A percentile compares a stretch with the other conserved stretches of the same genome.
These are phyloP conservation scores for Ophraella communa DNA, from an alignment of 2,888 invertebrate species.

Conservation along the genomic window DNA sequence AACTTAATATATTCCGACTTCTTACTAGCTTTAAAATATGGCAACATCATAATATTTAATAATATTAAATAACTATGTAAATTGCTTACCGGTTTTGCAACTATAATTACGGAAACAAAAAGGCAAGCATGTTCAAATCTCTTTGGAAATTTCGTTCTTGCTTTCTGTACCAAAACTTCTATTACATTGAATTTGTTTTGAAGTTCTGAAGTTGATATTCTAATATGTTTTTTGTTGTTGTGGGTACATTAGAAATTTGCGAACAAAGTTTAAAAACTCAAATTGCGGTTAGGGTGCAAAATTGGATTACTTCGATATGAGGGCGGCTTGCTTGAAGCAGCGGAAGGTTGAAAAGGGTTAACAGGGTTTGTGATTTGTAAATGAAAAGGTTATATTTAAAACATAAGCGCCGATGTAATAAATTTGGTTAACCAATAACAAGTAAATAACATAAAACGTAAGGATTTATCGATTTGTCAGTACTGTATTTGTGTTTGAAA, in stretches of 20 bases:
- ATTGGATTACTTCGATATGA: constrained; percentile 4
- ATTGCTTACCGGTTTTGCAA: too few species aligned
- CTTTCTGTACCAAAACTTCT: background rate
- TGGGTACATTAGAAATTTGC: constrained; percentile 4
- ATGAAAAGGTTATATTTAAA: background rate
- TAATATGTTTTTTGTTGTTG: background rate
- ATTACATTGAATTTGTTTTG: background rate
- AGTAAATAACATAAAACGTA: background rate
- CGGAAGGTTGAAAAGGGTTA: background rate
- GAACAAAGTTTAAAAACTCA: constrained; percentile 4
- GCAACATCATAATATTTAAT: too few species aligned
- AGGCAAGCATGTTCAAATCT: background rate
- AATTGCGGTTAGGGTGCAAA: background rate
- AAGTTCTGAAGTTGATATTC: background rate
- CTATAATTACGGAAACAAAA: background rate
- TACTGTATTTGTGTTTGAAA: too few species aligned
- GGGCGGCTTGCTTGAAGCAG: background rate
- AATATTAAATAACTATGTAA: too few species aligned
- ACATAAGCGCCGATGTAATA: background rate
- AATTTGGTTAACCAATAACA: too few species aligned
- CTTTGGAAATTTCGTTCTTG: background rate
- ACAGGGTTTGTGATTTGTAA: background rate
- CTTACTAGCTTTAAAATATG: too few species aligned
- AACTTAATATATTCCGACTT: too few species aligned
- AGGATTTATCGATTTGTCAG: too few species aligned